These are phyloP conservation scores for Mongoloraphidia duomilia DNA, from an alignment of 2,888 invertebrate genomes.

Conservation along the genomic window DNA sequence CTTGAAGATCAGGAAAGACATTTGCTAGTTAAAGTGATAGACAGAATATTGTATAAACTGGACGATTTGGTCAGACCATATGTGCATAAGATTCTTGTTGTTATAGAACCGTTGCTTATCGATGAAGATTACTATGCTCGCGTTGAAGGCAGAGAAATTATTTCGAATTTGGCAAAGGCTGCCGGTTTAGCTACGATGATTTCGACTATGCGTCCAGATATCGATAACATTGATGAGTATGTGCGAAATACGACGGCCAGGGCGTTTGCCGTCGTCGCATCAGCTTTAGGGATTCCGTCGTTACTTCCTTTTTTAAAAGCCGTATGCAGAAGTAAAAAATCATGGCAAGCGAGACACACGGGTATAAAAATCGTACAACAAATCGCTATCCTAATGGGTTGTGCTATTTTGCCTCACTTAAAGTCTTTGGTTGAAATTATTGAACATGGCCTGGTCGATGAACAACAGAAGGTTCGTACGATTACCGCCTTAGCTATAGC, in stretches of 20 bases:
- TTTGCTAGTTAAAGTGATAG: slow-evolving; percentile 96
- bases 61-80: slow-evolving; percentile 98
- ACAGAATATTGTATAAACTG: slow-evolving; percentile 93
- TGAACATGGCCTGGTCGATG: slow-evolving; percentile 95
- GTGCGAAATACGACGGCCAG: slow-evolving; percentile 98
- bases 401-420: slow-evolving; percentile 95
- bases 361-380: slow-evolving; percentile 99
- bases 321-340: slow-evolving; percentile 97
- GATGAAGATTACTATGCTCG: slow-evolving; percentile 99
- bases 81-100: slow-evolving; percentile 98
- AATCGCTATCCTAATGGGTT: slow-evolving; percentile 99
- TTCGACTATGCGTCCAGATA: slow-evolving; percentile 99
- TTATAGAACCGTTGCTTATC: slow-evolving; percentile 94
- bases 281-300: slow-evolving; percentile 95
- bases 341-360: slow-evolving; percentile 96
- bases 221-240: slow-evolving; percentile 98
- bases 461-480: slow-evolving; percentile 97
- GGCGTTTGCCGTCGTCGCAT: slow-evolving; percentile 99
- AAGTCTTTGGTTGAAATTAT: slow-evolving; percentile 98
- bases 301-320: slow-evolving; percentile 95
- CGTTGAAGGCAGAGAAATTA: slow-evolving; percentile 98
- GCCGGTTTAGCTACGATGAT: slow-evolving; percentile 99
- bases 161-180: slow-evolving; percentile 97
- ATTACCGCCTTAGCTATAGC: slow-evolving; percentile 98
- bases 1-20: slow-evolving; percentile 98